phyloP scores from a whole-genome alignment of 64 coral and sea anemone genomes.

The Montipora sp. region DNA sequence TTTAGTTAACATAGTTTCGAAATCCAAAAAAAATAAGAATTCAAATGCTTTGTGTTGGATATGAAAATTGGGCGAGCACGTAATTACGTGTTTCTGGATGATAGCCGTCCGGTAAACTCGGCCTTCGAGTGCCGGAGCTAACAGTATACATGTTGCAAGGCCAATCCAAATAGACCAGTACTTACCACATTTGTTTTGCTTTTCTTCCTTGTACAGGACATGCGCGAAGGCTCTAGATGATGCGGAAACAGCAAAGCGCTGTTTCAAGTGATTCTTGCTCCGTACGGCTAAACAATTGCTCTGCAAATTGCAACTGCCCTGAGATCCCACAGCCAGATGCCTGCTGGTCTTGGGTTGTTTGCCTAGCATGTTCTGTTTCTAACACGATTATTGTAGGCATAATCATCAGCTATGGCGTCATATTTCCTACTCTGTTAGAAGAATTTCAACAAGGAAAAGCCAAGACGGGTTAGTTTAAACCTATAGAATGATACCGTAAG shows the following conservation, averaged over 20 bases:
- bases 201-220: not conserved
- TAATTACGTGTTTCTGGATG: too few relatives aligned
- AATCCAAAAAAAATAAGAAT: too few relatives aligned
- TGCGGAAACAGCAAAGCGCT: not conserved
- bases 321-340: not conserved
- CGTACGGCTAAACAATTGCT: not conserved
- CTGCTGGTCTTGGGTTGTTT: conserved; percentile 40
- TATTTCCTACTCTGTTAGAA: conserved; percentile 22
- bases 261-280: not conserved
- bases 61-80: too few relatives aligned
- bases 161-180: too few relatives aligned
- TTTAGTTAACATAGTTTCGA: too few relatives aligned
- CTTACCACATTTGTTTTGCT: not conserved
- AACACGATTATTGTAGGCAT: conserved; percentile 20
- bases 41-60: too few relatives aligned
- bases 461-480: not conserved
- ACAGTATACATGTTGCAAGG: too few relatives aligned
- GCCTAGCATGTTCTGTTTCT: conserved; percentile 18
- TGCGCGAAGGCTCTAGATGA: not conserved
- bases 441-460: conserved; percentile 35
- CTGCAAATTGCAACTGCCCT: not conserved
- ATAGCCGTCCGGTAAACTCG: too few relatives aligned
- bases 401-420: conserved; percentile 21
- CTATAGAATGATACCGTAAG: not conserved
- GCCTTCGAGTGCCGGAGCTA: too few relatives aligned